Evolutionary conservation across 2,113 vertebrate genomes (phyloP).

Genomic region (Pycnonotus jocosus): DNA sequence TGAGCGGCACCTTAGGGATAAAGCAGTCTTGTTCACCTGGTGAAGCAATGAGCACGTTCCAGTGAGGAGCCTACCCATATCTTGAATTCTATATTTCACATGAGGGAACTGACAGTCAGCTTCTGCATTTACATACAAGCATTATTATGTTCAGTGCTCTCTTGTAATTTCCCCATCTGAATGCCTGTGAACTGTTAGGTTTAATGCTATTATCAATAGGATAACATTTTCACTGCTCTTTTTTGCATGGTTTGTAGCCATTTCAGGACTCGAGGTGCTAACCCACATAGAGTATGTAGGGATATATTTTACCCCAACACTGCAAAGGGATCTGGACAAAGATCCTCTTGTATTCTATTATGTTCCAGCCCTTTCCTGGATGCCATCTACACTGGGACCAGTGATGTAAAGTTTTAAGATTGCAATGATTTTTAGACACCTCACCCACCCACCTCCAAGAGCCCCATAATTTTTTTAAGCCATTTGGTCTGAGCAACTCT

Average conservation of each 20-base stretch:
- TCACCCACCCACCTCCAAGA: background rate
- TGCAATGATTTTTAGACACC: background rate
- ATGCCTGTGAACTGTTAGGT: background rate
- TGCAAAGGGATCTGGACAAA: background rate
- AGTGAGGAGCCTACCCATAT: background rate
- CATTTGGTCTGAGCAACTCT: background rate
- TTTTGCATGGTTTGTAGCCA: accelerated
- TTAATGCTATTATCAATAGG: background rate
- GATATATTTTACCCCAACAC: background rate
- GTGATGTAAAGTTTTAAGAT: background rate
- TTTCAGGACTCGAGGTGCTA: background rate
- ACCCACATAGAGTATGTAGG: background rate
- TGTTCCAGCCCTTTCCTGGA: background rate
- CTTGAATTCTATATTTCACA: background rate
- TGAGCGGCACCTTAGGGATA: background rate
- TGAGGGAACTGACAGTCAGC: background rate
- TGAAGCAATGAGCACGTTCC: background rate
- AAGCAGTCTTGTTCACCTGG: background rate
- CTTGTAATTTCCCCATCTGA: background rate
- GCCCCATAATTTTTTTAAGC: background rate
- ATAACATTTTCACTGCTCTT: background rate
- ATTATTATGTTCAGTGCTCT: background rate
- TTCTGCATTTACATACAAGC: background rate
- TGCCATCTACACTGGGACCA: background rate
- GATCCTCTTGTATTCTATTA: background rate